Evolutionary conservation across 2,888 invertebrate species (phyloP).

Genomic region (Melinopterus prodromus): DNA sequence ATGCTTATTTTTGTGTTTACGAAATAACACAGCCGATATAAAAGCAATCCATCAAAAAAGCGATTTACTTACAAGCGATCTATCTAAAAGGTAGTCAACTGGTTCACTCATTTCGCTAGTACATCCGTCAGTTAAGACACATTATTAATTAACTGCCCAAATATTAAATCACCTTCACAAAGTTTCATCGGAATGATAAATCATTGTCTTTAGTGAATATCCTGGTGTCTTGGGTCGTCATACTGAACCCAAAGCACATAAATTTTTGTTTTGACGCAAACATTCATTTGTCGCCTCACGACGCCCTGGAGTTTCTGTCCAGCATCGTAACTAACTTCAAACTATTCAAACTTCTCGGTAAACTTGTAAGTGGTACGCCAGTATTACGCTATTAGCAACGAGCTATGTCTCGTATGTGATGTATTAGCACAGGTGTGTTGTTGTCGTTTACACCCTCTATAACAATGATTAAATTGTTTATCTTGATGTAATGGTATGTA

Average conservation of each 20-base stretch:
- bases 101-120: too few species aligned
- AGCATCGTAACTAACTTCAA: not conserved
- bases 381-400: not conserved
- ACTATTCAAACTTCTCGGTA: not conserved
- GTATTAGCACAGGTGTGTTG: not conserved
- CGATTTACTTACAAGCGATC: too few species aligned
- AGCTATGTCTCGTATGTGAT: not conserved
- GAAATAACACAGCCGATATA: too few species aligned
- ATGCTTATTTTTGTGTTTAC: too few species aligned
- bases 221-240: not conserved
- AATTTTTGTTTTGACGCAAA: not conserved
- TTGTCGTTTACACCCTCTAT: not conserved
- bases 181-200: not conserved
- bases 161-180: not conserved
- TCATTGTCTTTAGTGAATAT: not conserved
- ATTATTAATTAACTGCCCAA: not conserved
- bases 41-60: too few species aligned
- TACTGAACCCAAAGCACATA: not conserved
- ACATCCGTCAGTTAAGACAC: not conserved
- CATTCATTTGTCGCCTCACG: not conserved
- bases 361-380: not conserved
- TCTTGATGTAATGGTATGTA: not conserved
- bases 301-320: not conserved
- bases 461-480: not conserved
- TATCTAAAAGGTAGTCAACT: too few species aligned